Percentiles rank a stretch among this genome's conserved stretches.
Evolutionary conservation across 2,797 vertebrate genomes (phyloP).

Genomic region (Tangara arthus): DNA sequence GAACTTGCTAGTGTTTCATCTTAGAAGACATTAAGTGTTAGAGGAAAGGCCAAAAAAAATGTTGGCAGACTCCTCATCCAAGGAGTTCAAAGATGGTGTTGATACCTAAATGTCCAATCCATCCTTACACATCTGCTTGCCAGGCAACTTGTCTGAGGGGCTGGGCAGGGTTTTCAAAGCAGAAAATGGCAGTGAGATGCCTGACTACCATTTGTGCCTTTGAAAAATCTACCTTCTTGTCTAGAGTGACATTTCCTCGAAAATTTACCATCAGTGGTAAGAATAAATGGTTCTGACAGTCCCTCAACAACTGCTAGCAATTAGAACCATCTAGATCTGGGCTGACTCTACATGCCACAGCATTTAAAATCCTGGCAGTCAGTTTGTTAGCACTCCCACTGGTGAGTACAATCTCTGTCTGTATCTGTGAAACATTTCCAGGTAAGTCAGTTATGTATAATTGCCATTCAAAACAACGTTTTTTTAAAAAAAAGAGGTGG

Average conservation of each 20-base stretch:
- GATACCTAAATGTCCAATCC: constrained; percentile 56
- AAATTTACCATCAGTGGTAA: constrained; percentile 22
- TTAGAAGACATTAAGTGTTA: constrained; percentile 62
- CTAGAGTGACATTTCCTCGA: neutral
- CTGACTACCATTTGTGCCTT: constrained; percentile 30
- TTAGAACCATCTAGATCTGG: constrained; percentile 40
- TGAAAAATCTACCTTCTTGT: constrained; percentile 48
- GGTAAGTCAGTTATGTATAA: constrained; percentile 41
- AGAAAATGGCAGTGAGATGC: neutral
- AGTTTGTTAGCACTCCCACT: constrained; percentile 10
- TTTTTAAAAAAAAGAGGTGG: neutral
- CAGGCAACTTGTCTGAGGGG: constrained; percentile 14
- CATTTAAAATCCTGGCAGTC: constrained; percentile 21
- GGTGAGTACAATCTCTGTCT: constrained; percentile 27
- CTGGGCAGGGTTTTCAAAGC: constrained; percentile 35
- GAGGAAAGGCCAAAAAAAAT: constrained; percentile 57
- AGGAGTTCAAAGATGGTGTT: constrained; percentile 72
- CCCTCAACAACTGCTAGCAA: constrained; percentile 46
- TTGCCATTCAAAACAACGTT: neutral
- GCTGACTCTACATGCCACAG: neutral
- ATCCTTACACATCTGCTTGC: constrained; percentile 44
- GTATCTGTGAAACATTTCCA: constrained; percentile 44
- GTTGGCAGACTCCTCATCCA: constrained; percentile 36
- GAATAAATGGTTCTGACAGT: constrained; percentile 41
- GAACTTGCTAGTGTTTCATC: constrained; percentile 71